Conservation (phyloP, 2,113 vertebrate species). For the Cromileptes altivelis region DNA sequence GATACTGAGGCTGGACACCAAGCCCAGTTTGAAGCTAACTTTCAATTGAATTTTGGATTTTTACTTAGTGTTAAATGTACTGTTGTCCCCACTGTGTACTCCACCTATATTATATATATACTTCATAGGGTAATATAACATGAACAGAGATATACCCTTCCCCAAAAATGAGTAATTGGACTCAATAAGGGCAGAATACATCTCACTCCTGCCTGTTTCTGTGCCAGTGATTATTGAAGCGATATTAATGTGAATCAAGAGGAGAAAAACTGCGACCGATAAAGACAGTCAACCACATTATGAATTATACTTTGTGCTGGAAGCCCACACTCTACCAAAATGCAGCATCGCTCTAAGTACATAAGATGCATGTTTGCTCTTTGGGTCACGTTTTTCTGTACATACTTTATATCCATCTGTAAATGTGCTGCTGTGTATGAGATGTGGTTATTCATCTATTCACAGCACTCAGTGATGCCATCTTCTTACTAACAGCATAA, state of each 20-base stretch:
- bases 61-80: neutral
- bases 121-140: neutral
- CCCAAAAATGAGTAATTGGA: neutral
- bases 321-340: neutral
- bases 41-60: neutral
- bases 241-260: neutral
- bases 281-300: neutral
- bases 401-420: neutral
- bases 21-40: neutral
- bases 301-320: neutral
- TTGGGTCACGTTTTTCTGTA: neutral
- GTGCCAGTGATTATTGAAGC: no score
- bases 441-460: constrained; percentile 40
- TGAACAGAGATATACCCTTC: neutral
- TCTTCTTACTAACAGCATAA: constrained; percentile 13
- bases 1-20: neutral
- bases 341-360: neutral
- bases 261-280: no score
- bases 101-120: neutral
- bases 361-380: neutral
- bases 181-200: neutral
- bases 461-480: constrained; percentile 33
- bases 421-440: neutral
- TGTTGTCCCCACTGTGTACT: neutral
- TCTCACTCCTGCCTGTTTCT: neutral